These are phyloP conservation scores for Phalacrocorax aristotelis DNA, from an alignment of 2,113 vertebrate species.

Conservation along the genomic window DNA sequence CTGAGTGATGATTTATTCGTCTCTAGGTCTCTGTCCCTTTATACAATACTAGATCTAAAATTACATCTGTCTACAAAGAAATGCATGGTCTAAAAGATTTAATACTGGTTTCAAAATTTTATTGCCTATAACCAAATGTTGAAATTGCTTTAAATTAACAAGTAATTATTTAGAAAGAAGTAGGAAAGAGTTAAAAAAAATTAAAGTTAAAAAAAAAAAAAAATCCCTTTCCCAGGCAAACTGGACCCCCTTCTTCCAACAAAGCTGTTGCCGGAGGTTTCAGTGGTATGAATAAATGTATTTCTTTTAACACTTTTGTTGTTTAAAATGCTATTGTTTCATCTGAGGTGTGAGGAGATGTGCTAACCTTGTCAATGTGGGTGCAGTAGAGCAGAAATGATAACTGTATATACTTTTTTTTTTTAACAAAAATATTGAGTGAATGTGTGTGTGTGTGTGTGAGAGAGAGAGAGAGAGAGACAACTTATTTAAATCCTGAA, in stretches of 20 bases:
- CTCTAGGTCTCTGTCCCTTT: slow-evolving; percentile 8
- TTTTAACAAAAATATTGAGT: slow-evolving; percentile 64
- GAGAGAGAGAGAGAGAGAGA: slow-evolving; percentile 63
- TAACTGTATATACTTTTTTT: slow-evolving; percentile 75
- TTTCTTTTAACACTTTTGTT: slow-evolving; percentile 71
- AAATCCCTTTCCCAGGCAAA: background rate
- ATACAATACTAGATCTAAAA: background rate
- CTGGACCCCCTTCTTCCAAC: background rate
- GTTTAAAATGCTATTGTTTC: slow-evolving; percentile 75
- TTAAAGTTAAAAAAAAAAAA: background rate
- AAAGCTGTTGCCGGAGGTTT: slow-evolving; percentile 55
- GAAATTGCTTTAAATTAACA: background rate
- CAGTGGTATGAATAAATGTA: slow-evolving; percentile 62
- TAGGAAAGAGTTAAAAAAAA: slow-evolving; percentile 12
- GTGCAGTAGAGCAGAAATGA: slow-evolving; percentile 76
- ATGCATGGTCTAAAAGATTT: background rate
- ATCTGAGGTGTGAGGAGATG: slow-evolving; percentile 71
- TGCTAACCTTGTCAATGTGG: slow-evolving; percentile 75
- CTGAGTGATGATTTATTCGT: slow-evolving; percentile 4
- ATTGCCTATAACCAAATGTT: background rate
- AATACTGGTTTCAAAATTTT: background rate
- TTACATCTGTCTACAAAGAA: background rate
- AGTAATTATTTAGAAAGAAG: slow-evolving; percentile 31
- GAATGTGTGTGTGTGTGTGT: background rate
- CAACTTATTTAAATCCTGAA: slow-evolving; percentile 87